Evolutionary conservation across 2,888 invertebrate genomes (phyloP), one percentile per base, ranked within the genome.

Genomic region (Eupithecia insigniata): DNA sequence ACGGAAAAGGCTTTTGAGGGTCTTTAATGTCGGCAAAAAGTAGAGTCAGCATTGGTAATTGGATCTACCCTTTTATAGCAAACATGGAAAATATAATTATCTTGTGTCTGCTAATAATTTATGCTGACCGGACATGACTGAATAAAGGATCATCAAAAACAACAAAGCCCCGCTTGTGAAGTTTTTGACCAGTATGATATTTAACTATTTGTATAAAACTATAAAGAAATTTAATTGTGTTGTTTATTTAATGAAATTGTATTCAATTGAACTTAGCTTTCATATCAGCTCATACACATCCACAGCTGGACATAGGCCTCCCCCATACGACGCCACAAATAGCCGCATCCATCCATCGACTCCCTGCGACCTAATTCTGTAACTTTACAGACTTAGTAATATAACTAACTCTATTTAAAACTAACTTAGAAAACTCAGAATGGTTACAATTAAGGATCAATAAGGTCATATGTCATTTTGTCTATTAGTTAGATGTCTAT

Each of bases 81-180:
- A 34, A 62, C 16, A 61, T 32, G 34, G 34, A 34, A 28, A 61
- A 18, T 30, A 60, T 18, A 1, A 22, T 60, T 30, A 8, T n/a
- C 32, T n/a, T n/a, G 18, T 34, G 34, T 62, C n/a, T 34, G n/a
- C n/a, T 32, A 32, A 34, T 22, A n/a, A 62, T 62, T 62, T 62
- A 32, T 32, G 61, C 61, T 62, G 61, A 62, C 61, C 34, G 61
- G n/a, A 28, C 61, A 32, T 62, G 34, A 34, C 32, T n/a, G 7
- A 61, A 61, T 34, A 32, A 61, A 34, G 61, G 32, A 32, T 61
- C 32, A 62, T 62, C n/a, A n/a, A 62, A 51, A 62, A 62, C 16
- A 30, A 28, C 30, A 34, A 32, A 32, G n/a, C 61, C 4, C 7
- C 30, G 30, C 60, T 30, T 60, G 60, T 60, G n/a, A n/a, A 8